A percentile compares a stretch with the other conserved stretches of the same genome.
Conservation (phyloP, 2,888 invertebrate species). For the Catocala nupta region DNA sequence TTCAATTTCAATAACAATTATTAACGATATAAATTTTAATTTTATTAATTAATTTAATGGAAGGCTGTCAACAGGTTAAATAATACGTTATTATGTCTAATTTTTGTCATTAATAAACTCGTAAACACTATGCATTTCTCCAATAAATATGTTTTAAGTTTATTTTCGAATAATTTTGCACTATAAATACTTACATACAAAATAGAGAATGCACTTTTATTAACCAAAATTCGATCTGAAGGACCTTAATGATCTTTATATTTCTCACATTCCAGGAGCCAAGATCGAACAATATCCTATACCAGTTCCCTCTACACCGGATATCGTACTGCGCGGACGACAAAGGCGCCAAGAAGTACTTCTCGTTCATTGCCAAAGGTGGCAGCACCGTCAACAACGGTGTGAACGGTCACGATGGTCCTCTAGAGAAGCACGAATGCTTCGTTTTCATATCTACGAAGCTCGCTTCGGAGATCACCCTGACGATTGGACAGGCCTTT, state of each 20-base stretch:
- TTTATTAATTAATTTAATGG: too few relatives aligned
- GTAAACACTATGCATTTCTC: too few relatives aligned
- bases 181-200: too few relatives aligned
- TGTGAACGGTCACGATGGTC: conserved; percentile 75
- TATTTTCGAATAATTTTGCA: too few relatives aligned
- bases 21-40: too few relatives aligned
- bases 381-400: conserved; percentile 26
- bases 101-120: too few relatives aligned
- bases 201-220: too few relatives aligned
- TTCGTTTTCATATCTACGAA: conserved; percentile 99
- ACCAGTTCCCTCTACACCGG: conserved; percentile 98
- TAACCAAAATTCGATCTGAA: too few relatives aligned
- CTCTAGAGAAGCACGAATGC: conserved; percentile 94
- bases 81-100: too few relatives aligned
- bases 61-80: too few relatives aligned
- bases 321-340: conserved; percentile 99
- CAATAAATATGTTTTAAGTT: too few relatives aligned
- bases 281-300: conserved; percentile 92
- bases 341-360: conserved; percentile 98
- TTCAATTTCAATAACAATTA: too few relatives aligned
- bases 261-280: conserved; percentile 87
- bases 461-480: conserved; percentile 98
- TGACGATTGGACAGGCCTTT: conserved; percentile 99
- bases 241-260: conserved; percentile 1
- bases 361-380: conserved; percentile 96